phyloP scores from a whole-genome alignment of 1,140 invertebrate species.

The Drosophila mojavensis region DNA sequence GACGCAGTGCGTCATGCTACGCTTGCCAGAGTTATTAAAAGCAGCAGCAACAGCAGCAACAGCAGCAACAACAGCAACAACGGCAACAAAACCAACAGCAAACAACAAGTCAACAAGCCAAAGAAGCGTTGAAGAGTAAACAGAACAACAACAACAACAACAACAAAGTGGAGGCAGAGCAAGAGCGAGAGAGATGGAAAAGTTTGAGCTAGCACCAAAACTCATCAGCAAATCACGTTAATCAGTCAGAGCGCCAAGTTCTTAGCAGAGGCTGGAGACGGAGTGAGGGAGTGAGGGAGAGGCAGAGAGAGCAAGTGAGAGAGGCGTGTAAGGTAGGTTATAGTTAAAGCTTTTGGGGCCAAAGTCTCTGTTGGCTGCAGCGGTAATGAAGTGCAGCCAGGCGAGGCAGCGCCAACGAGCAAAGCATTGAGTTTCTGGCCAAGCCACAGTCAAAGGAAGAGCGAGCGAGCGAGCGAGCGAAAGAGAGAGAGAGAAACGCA shows the following conservation, averaged over 20 bases:
- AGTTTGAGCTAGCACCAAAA: constrained; percentile 42
- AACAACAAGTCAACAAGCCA: constrained; percentile 48
- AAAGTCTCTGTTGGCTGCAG: constrained; percentile 35
- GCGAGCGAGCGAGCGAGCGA: neutral
- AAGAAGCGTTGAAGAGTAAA: constrained; percentile 56
- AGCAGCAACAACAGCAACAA: constrained; percentile 18
- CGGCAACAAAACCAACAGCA: constrained; percentile 27
- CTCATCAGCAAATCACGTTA: constrained; percentile 68
- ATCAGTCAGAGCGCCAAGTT: constrained; percentile 55
- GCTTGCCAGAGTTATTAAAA: constrained; percentile 60
- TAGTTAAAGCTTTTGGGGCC: constrained; percentile 42
- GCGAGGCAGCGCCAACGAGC: constrained; percentile 23
- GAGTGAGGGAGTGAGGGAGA: neutral
- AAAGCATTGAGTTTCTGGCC: constrained; percentile 1
- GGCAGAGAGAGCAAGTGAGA: neutral
- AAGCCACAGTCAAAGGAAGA: neutral
- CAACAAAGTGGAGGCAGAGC: neutral
- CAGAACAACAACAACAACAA: constrained; percentile 28
- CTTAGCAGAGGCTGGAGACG: neutral
- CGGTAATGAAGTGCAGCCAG: constrained; percentile 56
- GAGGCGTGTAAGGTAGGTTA: constrained; percentile 8
- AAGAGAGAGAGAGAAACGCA: neutral
- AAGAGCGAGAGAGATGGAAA: constrained; percentile 13
- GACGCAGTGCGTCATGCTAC: constrained; percentile 59
- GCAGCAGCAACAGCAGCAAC: constrained; percentile 28